Evolutionary conservation across 2,888 invertebrate species (phyloP).

Genomic region (Hipparchia semele): DNA sequence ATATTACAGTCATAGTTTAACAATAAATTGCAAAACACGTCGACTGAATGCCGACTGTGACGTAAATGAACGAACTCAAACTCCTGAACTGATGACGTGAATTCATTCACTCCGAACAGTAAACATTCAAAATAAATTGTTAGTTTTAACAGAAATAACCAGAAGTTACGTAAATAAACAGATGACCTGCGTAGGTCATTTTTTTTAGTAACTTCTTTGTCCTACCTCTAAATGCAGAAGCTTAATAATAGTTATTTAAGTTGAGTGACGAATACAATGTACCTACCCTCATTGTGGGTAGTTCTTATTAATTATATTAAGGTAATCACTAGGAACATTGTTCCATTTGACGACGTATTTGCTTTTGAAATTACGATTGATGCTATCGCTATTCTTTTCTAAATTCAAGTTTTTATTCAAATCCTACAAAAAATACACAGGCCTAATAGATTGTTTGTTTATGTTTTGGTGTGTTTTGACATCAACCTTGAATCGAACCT

Average conservation of each 20-base stretch:
- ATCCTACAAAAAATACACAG: too few relatives aligned
- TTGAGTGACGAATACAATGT: too few relatives aligned
- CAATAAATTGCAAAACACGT: conserved; percentile 33
- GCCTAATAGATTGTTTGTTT: background rate
- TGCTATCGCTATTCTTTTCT: too few relatives aligned
- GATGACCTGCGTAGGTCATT: background rate
- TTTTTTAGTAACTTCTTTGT: background rate
- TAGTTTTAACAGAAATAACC: conserved; percentile 10
- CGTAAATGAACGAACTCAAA: conserved; percentile 38
- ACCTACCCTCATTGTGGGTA: too few relatives aligned
- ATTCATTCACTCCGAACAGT: conserved; percentile 37
- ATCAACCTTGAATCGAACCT: conserved; percentile 20
- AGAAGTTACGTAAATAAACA: conserved; percentile 1
- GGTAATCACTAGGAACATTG: too few relatives aligned
- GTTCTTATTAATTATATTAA: too few relatives aligned
- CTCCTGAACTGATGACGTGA: conserved; percentile 36
- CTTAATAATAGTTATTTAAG: too few relatives aligned
- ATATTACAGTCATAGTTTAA: conserved; percentile 29
- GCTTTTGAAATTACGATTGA: too few relatives aligned
- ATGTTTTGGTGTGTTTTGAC: conserved; percentile 13
- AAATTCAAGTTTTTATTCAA: too few relatives aligned
- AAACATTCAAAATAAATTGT: conserved; percentile 13
- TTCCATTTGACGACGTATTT: too few relatives aligned
- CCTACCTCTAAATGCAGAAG: background rate
- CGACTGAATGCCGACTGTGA: conserved; percentile 37